These are phyloP conservation scores for Hypena proboscidalis DNA, from an alignment of 2,888 invertebrate genomes.

Conservation along the genomic window DNA sequence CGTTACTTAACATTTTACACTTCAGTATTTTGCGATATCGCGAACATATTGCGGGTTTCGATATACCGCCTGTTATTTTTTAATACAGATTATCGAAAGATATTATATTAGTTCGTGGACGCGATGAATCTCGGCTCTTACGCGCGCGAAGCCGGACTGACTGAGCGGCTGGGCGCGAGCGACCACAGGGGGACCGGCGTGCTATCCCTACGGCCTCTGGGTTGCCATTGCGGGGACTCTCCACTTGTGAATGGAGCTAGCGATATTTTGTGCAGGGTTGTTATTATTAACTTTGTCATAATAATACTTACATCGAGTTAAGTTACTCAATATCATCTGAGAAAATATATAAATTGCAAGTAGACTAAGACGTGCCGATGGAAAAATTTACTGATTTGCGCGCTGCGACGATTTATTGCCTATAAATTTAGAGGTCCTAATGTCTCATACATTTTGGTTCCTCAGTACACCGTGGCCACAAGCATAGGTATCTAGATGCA, in stretches of 20 bases:
- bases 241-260: constrained; percentile 4
- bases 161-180: constrained; percentile 34
- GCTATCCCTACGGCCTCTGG: constrained; percentile 37
- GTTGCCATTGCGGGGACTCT: constrained; percentile 44
- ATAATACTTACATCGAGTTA: no score
- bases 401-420: no score
- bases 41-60: constrained; percentile 24
- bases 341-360: no score
- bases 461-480: no score
- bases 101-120: constrained; percentile 37
- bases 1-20: constrained; percentile 59
- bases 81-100: constrained; percentile 16
- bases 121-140: constrained; percentile 63
- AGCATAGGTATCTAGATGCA: no score
- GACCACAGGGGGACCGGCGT: constrained; percentile 53
- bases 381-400: no score
- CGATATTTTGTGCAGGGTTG: no score
- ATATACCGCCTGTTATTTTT: constrained; percentile 9
- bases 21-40: constrained; percentile 27
- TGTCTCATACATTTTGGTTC: no score
- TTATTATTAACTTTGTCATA: no score
- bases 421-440: no score
- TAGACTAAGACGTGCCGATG: no score
- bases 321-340: no score
- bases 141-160: constrained; percentile 76